phyloP scores from a whole-genome alignment of 2,888 invertebrate genomes.

The Oscheius sp. region DNA sequence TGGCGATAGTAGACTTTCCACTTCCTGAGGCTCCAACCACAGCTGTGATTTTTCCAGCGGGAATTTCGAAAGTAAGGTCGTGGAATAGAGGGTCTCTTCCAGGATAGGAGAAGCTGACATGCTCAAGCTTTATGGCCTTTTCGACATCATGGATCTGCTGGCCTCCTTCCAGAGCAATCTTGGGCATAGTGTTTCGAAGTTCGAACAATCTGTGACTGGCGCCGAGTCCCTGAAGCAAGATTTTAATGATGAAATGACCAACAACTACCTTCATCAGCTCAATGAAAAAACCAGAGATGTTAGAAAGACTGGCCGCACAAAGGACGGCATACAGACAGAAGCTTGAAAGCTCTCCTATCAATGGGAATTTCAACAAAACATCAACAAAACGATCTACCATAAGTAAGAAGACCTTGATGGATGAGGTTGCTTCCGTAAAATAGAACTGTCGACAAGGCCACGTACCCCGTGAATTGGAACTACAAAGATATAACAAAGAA shows the following conservation, averaged over 20 bases:
- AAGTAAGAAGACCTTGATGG: slow-evolving; percentile 67
- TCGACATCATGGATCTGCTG: slow-evolving; percentile 49
- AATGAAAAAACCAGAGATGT: slow-evolving; percentile 88
- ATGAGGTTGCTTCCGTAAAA: slow-evolving; percentile 72
- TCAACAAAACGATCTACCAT: slow-evolving; percentile 47
- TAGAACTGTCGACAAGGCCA: slow-evolving; percentile 68
- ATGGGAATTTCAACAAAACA: not conserved
- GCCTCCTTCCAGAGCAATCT: slow-evolving; percentile 81
- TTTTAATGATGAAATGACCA: not conserved
- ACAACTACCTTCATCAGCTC: slow-evolving; percentile 84
- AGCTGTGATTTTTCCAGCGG: slow-evolving; percentile 83
- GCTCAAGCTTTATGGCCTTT: slow-evolving; percentile 78
- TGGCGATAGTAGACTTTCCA: slow-evolving; percentile 91
- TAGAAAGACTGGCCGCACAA: slow-evolving; percentile 66
- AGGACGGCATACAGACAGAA: slow-evolving; percentile 87
- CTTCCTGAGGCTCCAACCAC: slow-evolving; percentile 92
- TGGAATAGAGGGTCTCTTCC: slow-evolving; percentile 79
- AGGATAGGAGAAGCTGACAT: slow-evolving; percentile 84
- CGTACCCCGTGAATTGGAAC: slow-evolving; percentile 72
- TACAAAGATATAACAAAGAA: slow-evolving; percentile 73
- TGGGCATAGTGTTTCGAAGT: slow-evolving; percentile 84
- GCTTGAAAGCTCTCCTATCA: slow-evolving; percentile 85
- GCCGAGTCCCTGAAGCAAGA: slow-evolving; percentile 81
- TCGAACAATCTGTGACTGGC: slow-evolving; percentile 90
- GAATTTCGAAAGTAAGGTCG: slow-evolving; percentile 80